Base-by-base conservation (phyloP, 2,113 vertebrate genomes). In the Ancistrus triradiatus region DNA sequence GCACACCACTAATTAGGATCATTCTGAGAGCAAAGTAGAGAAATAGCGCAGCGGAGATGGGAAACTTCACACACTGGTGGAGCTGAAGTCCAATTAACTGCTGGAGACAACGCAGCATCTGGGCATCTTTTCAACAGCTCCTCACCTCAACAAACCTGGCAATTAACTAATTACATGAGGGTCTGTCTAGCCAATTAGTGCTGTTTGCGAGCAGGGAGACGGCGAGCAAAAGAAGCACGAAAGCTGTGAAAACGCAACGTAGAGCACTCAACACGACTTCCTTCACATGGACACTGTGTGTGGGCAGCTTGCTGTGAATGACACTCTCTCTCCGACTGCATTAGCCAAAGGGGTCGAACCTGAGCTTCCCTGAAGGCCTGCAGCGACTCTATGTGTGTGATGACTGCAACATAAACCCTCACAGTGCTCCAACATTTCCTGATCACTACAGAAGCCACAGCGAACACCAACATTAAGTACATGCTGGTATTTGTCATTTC, bases 121-220 rank as follows among this genome's bases (percentile, higher is more conserved):
- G 62, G 69, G 74, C 55, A 51, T 43, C 74, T 48, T 10, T 40
- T 40, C 37, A 14, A 14, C 37, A 40, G 7, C 13, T 40, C 38
- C 6, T 69, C 74, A 84, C 83, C 73, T 77, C 64, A 68, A 37
- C 77, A 80, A 81, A 83, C 83, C 83, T 83, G 80, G 83, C 82
- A 80, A 83, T 83, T 82, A 82, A 74, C 77, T 83, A 82, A 85
- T 82, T 73, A 81, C 74, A 82, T 74, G 59, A 83, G 82, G 80
- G 67, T 78, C 74, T 42, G 48, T 79, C 77, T 74, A 73, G 74
- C 69, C 79, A 85, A 82, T 88, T 85, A 85, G 22, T 35, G 27
- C 2, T 7, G 25, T 73, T 59, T 11, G 50, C 57, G 38, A 49
- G 17, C 27, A 43, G 51, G 63, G 49, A 74, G 52, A 13, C 10